Conservation (phyloP, 1,140 invertebrate species). For the Drosophila bocki region DNA sequence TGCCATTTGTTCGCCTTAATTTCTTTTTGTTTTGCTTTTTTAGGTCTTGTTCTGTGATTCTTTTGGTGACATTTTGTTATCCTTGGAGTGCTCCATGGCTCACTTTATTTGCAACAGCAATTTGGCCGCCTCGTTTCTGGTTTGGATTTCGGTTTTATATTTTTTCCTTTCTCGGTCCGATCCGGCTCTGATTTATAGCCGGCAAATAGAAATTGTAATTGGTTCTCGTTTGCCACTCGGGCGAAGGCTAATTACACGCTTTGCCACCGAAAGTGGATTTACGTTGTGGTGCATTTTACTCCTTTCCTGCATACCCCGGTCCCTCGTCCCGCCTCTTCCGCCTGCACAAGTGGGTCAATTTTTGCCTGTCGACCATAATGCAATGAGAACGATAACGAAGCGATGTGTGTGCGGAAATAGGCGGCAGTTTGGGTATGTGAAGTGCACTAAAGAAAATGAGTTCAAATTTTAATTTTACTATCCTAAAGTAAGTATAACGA, state of each 20-base stretch:
- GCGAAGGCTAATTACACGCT: slow-evolving; percentile 66
- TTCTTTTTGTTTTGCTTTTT: slow-evolving; percentile 9
- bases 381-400: slow-evolving; percentile 58
- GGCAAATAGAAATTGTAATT: slow-evolving; percentile 75
- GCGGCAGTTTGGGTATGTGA: background rate
- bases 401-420: slow-evolving; percentile 28
- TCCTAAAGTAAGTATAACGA: too few relatives aligned
- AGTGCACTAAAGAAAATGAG: background rate
- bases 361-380: slow-evolving; percentile 52
- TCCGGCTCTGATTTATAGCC: slow-evolving; percentile 62
- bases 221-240: slow-evolving; percentile 51
- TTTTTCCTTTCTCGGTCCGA: background rate
- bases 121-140: slow-evolving; percentile 26
- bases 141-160: slow-evolving; percentile 3
- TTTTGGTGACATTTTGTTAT: slow-evolving; percentile 43
- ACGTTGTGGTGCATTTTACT: slow-evolving; percentile 49
- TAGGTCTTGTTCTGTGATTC: slow-evolving; percentile 5
- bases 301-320: slow-evolving; percentile 5
- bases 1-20: slow-evolving; percentile 31
- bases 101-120: slow-evolving; percentile 60
- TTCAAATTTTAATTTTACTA: too few relatives aligned
- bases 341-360: slow-evolving; percentile 27
- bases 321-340: too few relatives aligned
- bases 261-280: slow-evolving; percentile 68
- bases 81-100: slow-evolving; percentile 31